Conservation (phyloP, 2,888 invertebrate genomes). For the Antitype chi region DNA sequence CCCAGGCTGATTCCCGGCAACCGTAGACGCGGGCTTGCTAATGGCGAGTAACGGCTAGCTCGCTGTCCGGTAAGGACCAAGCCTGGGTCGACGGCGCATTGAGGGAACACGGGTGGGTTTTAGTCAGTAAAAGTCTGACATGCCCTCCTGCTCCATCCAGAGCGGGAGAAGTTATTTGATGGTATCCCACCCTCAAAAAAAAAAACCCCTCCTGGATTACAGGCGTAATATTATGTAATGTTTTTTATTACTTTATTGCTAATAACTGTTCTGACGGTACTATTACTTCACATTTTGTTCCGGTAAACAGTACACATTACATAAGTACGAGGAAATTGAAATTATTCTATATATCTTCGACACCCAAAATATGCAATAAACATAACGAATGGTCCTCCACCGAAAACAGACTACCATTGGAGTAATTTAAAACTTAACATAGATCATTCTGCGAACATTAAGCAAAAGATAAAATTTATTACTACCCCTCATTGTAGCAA, state of each 20-base stretch:
- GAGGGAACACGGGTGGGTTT: too few relatives aligned
- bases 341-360: slow-evolving; percentile 34
- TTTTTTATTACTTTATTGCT: background rate
- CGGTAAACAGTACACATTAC: slow-evolving; percentile 17
- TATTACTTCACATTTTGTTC: background rate
- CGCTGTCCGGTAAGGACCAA: too few relatives aligned
- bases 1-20: too few relatives aligned
- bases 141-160: too few relatives aligned
- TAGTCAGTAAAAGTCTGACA: too few relatives aligned
- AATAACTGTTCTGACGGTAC: background rate
- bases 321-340: slow-evolving; percentile 37
- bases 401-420: slow-evolving; percentile 28
- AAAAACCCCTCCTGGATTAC: too few relatives aligned
- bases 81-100: too few relatives aligned
- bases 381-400: slow-evolving; percentile 32
- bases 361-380: slow-evolving; percentile 51
- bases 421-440: slow-evolving; percentile 56
- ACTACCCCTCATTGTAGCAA: slow-evolving; percentile 24
- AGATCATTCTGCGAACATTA: slow-evolving; percentile 63
- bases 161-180: too few relatives aligned
- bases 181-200: too few relatives aligned
- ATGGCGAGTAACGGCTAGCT: too few relatives aligned
- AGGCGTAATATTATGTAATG: too few relatives aligned
- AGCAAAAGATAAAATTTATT: slow-evolving; percentile 68
- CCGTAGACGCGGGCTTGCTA: too few relatives aligned